These are phyloP conservation scores for Onychostoma macrolepis DNA, from an alignment of 2,113 vertebrate genomes.

Conservation along the genomic window DNA sequence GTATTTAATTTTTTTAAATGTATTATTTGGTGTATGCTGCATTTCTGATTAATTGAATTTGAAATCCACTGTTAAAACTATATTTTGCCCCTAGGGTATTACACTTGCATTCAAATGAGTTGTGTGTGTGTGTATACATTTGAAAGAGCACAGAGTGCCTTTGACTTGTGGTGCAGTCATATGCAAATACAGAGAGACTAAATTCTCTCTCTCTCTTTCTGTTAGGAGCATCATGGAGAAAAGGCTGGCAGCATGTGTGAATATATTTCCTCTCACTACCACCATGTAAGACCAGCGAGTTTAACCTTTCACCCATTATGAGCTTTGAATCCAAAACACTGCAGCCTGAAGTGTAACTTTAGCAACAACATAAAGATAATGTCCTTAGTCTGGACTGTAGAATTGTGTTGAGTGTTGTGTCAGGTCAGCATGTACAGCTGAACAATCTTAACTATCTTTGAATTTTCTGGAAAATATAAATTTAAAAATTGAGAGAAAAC, in stretches of 20 bases:
- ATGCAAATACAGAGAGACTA: conserved; percentile 47
- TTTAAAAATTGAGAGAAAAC: too few species aligned
- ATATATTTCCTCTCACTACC: conserved; percentile 81
- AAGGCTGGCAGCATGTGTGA: conserved; percentile 84
- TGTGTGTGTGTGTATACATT: conserved; percentile 27
- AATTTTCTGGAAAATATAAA: not conserved
- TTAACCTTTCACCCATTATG: not conserved
- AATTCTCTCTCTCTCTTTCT: conserved; percentile 54
- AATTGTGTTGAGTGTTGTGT: not conserved
- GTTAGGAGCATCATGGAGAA: conserved; percentile 85
- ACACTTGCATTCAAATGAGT: conserved; percentile 37
- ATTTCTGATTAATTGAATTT: not conserved
- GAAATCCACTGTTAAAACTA: not conserved
- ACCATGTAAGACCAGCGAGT: conserved; percentile 81
- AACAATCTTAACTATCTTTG: not conserved
- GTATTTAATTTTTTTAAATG: too few species aligned
- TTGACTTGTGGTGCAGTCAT: conserved; percentile 48
- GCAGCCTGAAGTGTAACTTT: not conserved
- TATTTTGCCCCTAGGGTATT: not conserved
- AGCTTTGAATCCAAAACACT: not conserved
- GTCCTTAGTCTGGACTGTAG: not conserved
- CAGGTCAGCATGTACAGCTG: not conserved
- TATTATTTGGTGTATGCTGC: not conserved
- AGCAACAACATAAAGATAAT: not conserved
- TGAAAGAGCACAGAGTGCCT: conserved; percentile 47